phyloP scores from a whole-genome alignment of 2,888 invertebrate species.

The Diadromus collaris region DNA sequence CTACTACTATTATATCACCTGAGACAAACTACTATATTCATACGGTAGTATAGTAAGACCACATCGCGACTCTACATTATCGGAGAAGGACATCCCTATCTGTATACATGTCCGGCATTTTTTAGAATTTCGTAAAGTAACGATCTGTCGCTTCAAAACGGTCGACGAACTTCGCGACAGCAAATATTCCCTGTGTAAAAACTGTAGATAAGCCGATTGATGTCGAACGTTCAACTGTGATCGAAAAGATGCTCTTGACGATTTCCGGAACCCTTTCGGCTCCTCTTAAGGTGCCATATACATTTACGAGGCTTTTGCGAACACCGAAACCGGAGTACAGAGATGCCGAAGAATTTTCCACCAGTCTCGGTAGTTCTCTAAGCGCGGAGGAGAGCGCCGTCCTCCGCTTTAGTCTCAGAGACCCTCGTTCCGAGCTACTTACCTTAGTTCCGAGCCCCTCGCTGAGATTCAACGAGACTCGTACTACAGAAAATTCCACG shows the following conservation, averaged over 20 bases:
- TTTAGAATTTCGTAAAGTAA: not conserved
- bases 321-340: not conserved
- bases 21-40: too few species aligned
- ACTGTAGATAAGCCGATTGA: not conserved
- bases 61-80: too few species aligned
- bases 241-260: not conserved
- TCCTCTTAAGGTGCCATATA: not conserved
- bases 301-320: not conserved
- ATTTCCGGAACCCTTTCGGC: not conserved
- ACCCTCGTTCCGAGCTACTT: constrained; percentile 22
- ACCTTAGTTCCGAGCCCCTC: not conserved
- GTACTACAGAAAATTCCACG: not conserved
- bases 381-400: not conserved
- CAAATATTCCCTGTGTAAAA: not conserved
- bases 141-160: not conserved
- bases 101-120: not conserved
- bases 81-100: not conserved
- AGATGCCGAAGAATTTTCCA: not conserved
- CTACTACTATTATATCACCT: too few species aligned
- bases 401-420: not conserved
- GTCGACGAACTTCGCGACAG: not conserved
- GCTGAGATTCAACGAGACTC: not conserved
- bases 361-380: not conserved
- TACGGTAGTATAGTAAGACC: too few species aligned
- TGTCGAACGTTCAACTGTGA: not conserved